Conservation (phyloP, 2,888 invertebrate genomes). For the Elegia similella region DNA sequence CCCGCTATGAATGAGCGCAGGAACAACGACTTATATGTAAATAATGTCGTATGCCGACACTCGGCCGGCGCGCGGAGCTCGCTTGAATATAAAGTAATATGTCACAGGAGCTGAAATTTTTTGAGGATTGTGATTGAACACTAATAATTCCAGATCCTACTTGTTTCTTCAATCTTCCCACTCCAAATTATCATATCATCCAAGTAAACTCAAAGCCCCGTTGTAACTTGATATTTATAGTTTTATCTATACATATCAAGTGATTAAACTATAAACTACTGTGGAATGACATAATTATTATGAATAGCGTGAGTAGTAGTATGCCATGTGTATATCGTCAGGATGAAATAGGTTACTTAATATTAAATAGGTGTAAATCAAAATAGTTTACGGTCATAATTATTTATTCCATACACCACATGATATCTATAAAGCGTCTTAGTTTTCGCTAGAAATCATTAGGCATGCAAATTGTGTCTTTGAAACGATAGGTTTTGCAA, state of each 20-base stretch:
- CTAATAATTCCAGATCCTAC: slow-evolving; percentile 38
- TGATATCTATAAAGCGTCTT: slow-evolving; percentile 10
- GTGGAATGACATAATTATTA: too few relatives aligned
- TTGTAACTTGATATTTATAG: too few relatives aligned
- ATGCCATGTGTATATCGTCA: too few relatives aligned
- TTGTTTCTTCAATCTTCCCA: not conserved
- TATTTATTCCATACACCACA: not conserved
- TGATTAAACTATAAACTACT: too few relatives aligned
- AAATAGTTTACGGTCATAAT: slow-evolving; percentile 11
- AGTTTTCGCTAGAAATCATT: slow-evolving; percentile 20
- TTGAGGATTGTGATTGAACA: slow-evolving; percentile 51
- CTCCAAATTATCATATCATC: not conserved
- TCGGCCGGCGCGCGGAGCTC: slow-evolving; percentile 40
- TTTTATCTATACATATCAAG: too few relatives aligned
- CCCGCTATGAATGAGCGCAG: slow-evolving; percentile 68
- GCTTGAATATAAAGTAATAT: slow-evolving; percentile 70
- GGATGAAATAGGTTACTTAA: slow-evolving; percentile 7
- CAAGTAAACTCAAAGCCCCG: not conserved
- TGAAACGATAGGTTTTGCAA: slow-evolving; percentile 47
- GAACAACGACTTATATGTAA: slow-evolving; percentile 77
- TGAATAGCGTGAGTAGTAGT: too few relatives aligned
- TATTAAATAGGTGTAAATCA: slow-evolving; percentile 8
- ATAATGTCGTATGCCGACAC: slow-evolving; percentile 66
- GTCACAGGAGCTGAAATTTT: slow-evolving; percentile 56
- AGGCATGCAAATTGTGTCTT: slow-evolving; percentile 21